Evolutionary conservation across 1,140 invertebrate species (phyloP).

Genomic region (Drosophila pectinifera): DNA sequence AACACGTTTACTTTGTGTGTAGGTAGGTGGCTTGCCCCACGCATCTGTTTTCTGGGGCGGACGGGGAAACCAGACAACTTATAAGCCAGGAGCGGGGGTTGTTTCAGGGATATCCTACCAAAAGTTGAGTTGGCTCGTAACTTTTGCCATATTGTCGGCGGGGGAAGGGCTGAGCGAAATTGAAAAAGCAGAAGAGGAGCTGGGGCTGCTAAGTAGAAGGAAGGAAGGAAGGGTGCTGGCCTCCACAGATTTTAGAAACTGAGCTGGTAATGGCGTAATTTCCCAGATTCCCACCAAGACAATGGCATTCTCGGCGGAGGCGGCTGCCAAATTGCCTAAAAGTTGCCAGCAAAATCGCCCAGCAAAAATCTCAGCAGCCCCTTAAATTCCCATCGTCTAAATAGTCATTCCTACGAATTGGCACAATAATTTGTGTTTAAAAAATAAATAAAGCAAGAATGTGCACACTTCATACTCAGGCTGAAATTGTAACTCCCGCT

Average conservation of each 20-base stretch:
- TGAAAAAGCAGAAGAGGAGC: not conserved
- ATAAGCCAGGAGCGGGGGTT: slow-evolving; percentile 10
- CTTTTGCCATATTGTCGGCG: slow-evolving; percentile 67
- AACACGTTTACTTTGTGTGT: slow-evolving; percentile 56
- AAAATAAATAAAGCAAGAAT: too few relatives aligned
- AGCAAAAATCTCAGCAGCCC: not conserved
- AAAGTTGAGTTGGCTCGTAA: slow-evolving; percentile 39
- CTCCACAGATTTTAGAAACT: not conserved
- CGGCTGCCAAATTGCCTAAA: slow-evolving; percentile 5
- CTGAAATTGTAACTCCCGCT: too few relatives aligned
- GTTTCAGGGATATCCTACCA: not conserved
- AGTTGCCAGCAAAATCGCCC: not conserved
- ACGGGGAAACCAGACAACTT: slow-evolving; percentile 19
- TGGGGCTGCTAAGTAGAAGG: slow-evolving; percentile 4
- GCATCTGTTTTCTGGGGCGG: not conserved
- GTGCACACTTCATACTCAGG: too few relatives aligned
- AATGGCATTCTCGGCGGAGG: not conserved
- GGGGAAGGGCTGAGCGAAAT: slow-evolving; percentile 35
- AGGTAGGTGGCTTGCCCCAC: too few relatives aligned
- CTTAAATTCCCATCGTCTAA: not conserved
- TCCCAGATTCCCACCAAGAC: slow-evolving; percentile 5
- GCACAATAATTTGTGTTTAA: too few relatives aligned
- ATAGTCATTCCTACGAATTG: not conserved
- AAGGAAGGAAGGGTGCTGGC: not conserved
- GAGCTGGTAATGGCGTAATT: slow-evolving; percentile 27